A percentile compares a stretch with the other conserved stretches of the same genome.
Evolutionary conservation across 2,888 invertebrate species (phyloP).

Genomic region (Ormyrus pomaceus): DNA sequence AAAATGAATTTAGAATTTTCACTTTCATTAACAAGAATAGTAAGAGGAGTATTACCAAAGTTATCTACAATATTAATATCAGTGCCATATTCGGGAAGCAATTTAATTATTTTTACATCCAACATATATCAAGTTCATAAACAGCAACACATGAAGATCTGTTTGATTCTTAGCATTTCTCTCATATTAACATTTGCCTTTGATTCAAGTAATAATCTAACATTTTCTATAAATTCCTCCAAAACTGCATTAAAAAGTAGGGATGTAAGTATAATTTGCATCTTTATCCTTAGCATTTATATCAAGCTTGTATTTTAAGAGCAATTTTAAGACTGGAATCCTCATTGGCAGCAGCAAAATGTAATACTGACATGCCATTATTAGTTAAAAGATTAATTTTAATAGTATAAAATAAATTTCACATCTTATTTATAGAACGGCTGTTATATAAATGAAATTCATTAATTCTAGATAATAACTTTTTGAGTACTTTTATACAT

Average conservation of each 20-base stretch:
- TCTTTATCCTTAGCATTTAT: conserved; percentile 25
- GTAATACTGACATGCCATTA: conserved; percentile 12
- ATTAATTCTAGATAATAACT: too few relatives aligned
- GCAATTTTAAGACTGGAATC: conserved; percentile 8
- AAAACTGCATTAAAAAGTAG: conserved; percentile 31
- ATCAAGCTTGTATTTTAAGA: neutral
- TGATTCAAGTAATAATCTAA: neutral
- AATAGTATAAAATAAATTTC: too few relatives aligned
- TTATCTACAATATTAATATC: neutral
- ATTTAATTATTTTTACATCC: neutral
- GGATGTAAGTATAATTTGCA: neutral
- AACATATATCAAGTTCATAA: neutral
- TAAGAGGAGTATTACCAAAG: conserved; percentile 27
- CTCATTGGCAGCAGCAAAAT: conserved; percentile 24
- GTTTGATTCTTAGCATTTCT: conserved; percentile 12
- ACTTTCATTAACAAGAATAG: neutral
- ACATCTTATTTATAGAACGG: too few relatives aligned
- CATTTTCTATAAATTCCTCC: neutral
- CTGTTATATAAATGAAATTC: too few relatives aligned
- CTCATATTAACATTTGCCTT: neutral
- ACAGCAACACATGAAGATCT: conserved; percentile 24
- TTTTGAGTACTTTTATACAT: too few relatives aligned
- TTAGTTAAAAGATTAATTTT: neutral
- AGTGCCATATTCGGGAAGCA: neutral
- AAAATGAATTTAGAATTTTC: neutral